phyloP scores from a whole-genome alignment of 2,888 invertebrate species.

The Willowsia nigromaculata region DNA sequence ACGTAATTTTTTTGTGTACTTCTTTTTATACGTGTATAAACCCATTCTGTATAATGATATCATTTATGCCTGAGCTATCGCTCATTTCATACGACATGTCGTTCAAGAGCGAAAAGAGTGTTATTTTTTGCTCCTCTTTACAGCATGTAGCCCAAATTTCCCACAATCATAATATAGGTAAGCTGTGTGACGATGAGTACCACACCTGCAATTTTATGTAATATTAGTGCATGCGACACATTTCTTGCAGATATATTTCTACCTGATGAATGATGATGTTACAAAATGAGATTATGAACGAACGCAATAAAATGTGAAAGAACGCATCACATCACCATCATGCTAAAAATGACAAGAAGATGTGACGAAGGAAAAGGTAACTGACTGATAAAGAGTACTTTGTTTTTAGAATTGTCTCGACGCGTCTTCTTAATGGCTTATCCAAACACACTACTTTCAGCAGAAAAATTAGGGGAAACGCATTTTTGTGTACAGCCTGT shows the following conservation, averaged over 20 bases:
- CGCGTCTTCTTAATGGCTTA: constrained; percentile 5
- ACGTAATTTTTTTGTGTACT: constrained; percentile 31
- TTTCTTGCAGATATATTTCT: constrained; percentile 47
- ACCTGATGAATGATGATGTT: constrained; percentile 39
- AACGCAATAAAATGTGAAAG: not conserved
- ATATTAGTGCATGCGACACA: constrained; percentile 60
- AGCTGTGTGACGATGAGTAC: constrained; percentile 9
- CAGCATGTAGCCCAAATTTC: not conserved
- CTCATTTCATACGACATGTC: not conserved
- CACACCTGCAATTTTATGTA: constrained; percentile 62
- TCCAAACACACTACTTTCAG: constrained; percentile 2
- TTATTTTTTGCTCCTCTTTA: not conserved
- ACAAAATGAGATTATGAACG: constrained; percentile 42
- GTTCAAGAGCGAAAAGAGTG: not conserved
- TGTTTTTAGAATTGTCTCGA: not conserved
- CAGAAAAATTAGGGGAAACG: constrained; percentile 31
- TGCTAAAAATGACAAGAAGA: constrained; percentile 42
- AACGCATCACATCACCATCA: not conserved
- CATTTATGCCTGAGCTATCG: not conserved
- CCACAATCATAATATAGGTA: constrained; percentile 6
- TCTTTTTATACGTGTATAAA: constrained; percentile 30
- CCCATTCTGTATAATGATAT: not conserved
- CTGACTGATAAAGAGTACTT: constrained; percentile 26
- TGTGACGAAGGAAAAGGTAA: constrained; percentile 47
- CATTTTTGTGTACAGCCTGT: not conserved